Evolutionary conservation across 2,888 invertebrate species (phyloP), one percentile per base, ranked within the genome.

Genomic region (Drosophila seclusa): DNA sequence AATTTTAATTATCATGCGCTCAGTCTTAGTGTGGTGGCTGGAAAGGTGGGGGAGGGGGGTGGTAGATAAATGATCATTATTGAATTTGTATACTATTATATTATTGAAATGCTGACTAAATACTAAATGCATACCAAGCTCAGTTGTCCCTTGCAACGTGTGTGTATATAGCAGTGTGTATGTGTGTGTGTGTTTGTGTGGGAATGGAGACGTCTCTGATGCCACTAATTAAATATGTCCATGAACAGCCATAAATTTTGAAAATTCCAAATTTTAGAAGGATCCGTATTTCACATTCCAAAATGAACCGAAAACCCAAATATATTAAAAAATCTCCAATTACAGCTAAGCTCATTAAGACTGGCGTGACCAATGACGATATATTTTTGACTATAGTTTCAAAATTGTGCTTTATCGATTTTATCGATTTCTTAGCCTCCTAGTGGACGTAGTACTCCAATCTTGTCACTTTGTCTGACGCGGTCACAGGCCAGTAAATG

Each of bases 1-100:
- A 65, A 87, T 85, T 84, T 76, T 68, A 58, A 88, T 85, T 82
- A 63, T 76, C 52, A 24, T 18, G 18, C 21, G 21, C 21, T 6
- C 10, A 49, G 49, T 27, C 10, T 27, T 18, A 10, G 18, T 0
- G 5, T 49, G 10, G 18, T 3, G 8, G 2, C 13, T 21, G 0
- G 42, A 32, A 11, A 11, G 4, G 32, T 32, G 32, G 31, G 8
- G 31, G 3, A 31, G 31, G 0, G 32, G 32, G 10, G 11, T 21
- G 21, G 0, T 1, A 13, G 3, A 42, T 13, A 13, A 21, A 13
- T 21, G 7, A 42, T 13, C 21, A 13, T 42, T 42, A 45, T 45
- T 45, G 16, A 45, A 45, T 45, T 24, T 2, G 16, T 24, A 8
- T 21, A 21, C 45, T 13, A 13, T 45, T 13, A 21, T 21, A 11